phyloP scores from a whole-genome alignment of 2,888 invertebrate genomes.

The Melanophora roralis region DNA sequence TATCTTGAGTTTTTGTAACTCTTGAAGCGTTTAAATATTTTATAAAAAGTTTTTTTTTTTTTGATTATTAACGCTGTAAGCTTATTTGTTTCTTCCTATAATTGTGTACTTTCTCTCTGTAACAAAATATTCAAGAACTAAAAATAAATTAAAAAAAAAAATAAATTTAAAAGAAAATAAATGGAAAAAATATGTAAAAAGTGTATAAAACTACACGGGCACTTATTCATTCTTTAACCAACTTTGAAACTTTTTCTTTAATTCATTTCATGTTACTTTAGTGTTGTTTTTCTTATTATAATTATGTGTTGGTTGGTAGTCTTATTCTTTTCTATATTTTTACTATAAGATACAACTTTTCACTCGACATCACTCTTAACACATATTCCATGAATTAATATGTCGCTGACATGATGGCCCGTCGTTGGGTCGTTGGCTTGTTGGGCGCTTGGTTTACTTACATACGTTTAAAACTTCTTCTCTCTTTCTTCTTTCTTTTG shows the following conservation, averaged over 20 bases:
- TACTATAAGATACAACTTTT: slow-evolving; percentile 34
- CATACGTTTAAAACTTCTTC: neutral
- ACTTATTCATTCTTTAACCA: neutral
- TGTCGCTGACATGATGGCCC: slow-evolving; percentile 38
- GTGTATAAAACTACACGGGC: neutral
- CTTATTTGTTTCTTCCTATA: slow-evolving; percentile 24
- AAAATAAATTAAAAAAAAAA: slow-evolving; percentile 10
- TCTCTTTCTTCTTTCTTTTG: neutral
- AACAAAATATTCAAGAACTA: slow-evolving; percentile 41
- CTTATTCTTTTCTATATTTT: neutral
- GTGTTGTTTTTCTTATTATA: neutral
- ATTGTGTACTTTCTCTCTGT: slow-evolving; percentile 50
- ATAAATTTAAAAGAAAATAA: slow-evolving; percentile 10
- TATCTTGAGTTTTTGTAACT: neutral
- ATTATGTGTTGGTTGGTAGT: slow-evolving; percentile 10
- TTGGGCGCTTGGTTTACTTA: slow-evolving; percentile 30
- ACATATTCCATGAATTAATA: slow-evolving; percentile 32
- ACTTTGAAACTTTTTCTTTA: neutral
- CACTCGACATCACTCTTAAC: slow-evolving; percentile 21
- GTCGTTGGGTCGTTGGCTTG: slow-evolving; percentile 9
- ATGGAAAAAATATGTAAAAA: neutral
- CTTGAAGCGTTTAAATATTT: neutral
- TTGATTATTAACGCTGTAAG: slow-evolving; percentile 32
- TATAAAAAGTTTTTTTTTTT: slow-evolving; percentile 20
- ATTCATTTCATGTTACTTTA: slow-evolving; percentile 10